These are phyloP conservation scores for Drosophila nr. medialis DNA, from an alignment of 2,888 invertebrate species.

Conservation along the genomic window DNA sequence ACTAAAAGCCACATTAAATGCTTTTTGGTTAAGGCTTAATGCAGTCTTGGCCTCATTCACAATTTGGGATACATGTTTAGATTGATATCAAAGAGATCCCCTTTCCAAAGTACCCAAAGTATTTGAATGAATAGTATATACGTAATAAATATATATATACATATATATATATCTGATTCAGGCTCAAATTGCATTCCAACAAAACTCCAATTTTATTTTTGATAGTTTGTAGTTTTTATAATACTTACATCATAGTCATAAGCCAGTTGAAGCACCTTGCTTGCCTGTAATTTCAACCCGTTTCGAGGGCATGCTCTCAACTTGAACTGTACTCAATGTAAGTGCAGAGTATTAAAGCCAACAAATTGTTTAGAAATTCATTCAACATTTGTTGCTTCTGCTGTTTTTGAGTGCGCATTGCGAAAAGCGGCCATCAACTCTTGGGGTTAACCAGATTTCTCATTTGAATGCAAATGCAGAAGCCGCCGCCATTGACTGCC, in stretches of 20 bases:
- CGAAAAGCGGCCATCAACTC: conserved; percentile 26
- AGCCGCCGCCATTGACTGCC: conserved; percentile 32
- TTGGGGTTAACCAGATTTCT: conserved; percentile 69
- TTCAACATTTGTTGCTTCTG: background rate
- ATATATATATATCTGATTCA: background rate
- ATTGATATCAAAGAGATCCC: background rate
- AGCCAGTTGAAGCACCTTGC: background rate
- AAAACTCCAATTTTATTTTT: too few species aligned
- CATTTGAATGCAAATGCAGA: conserved; percentile 67
- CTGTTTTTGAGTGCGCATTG: conserved; percentile 1
- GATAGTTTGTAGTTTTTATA: background rate
- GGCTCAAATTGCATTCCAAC: background rate
- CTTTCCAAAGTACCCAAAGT: background rate
- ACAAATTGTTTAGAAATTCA: conserved; percentile 6
- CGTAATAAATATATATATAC: too few species aligned
- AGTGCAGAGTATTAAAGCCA: conserved; percentile 1
- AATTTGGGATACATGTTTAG: background rate
- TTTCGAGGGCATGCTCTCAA: background rate
- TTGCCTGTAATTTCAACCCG: background rate
- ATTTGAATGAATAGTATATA: background rate
- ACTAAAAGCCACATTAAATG: background rate
- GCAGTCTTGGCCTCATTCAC: background rate
- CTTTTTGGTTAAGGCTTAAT: background rate
- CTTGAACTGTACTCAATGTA: background rate
- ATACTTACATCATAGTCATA: background rate